Base-by-base conservation (phyloP, 2,888 invertebrate species). In the Kryphioiulus occultus region DNA sequence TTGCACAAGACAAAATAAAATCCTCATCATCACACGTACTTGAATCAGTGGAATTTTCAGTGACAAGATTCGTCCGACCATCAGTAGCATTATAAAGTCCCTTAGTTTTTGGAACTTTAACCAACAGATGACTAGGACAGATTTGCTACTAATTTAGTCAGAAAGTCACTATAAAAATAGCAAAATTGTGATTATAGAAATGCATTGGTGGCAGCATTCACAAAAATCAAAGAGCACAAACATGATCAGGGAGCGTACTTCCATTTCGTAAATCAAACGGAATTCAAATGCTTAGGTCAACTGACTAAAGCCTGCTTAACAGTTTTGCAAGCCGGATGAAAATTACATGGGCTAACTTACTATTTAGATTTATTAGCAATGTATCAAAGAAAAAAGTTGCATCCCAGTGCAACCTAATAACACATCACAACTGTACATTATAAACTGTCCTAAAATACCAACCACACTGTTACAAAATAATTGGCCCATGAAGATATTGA, bases 321-420 rank as follows among this genome's bases (percentile, higher is more conserved):
- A 4, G 78, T 15, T 78, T 78, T 15, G 30, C 78, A 78, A 78
- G 78, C 78, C 78, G 30, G 78, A 78, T 78, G 78, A 78, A 78
- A 78, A 78, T 78, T 78, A 78, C 78, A 78, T 32, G 78, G 78
- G 78, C 78, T 78, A 78, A 78, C 78, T 1, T 78, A 78, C 78
- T 78, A 78, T 78, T 78, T 78, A 78, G 78, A 78, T 78, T 78
- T 78, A 78, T 78, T 78, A 78, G 78, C 78, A 78, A 78, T 78
- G 78, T 78, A 78, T 78, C 78, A 78, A 78, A 30, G 78, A 78
- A 78, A 78, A 78, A 68, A 22, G 78, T 78, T 5, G 78, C 78
- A 78, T 30, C 78, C 30, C 30, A 15, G 78, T 30, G 78, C 78
- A 78, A 78, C 30, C 78, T 78, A 78, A 30, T 78, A 78, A 78